Percentiles rank a stretch among this genome's conserved stretches.
phyloP scores from a whole-genome alignment of 2,888 invertebrate genomes.

The Anorthoa munda region DNA sequence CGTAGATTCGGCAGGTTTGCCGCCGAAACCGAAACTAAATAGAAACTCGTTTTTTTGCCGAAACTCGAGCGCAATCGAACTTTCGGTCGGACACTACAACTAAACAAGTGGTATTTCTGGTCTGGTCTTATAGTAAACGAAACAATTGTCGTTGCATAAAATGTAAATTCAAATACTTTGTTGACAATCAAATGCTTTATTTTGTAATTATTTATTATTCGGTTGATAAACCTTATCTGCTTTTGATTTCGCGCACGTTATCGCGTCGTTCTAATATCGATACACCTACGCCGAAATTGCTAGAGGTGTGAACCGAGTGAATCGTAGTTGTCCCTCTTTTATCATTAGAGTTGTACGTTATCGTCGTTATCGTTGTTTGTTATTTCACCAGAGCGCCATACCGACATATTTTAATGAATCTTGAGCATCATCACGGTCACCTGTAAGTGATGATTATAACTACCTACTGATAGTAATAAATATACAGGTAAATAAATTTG shows the following conservation, averaged over 20 bases:
- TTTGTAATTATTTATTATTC: conserved; percentile 54
- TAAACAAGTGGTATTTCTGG: no score
- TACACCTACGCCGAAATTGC: conserved; percentile 45
- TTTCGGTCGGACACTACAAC: no score
- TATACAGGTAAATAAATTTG: conserved; percentile 15
- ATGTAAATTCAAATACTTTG: conserved; percentile 23
- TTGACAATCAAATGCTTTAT: conserved; percentile 52
- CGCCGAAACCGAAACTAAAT: no score
- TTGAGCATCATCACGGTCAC: conserved; percentile 36
- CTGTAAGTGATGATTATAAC: conserved; percentile 18
- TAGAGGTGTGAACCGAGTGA: conserved; percentile 30
- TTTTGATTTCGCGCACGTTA: conserved; percentile 48
- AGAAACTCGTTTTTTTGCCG: no score
- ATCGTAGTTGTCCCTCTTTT: conserved; percentile 31
- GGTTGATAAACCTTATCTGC: conserved; percentile 48
- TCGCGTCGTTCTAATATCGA: conserved; percentile 54
- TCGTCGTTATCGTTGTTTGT: no score
- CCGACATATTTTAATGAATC: conserved; percentile 40
- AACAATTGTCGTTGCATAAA: not conserved
- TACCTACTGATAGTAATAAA: conserved; percentile 19
- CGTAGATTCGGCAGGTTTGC: no score
- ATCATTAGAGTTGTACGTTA: conserved; percentile 49
- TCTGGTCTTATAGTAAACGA: no score
- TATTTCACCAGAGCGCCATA: conserved; percentile 36
- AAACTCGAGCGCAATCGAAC: no score